These are phyloP conservation scores for Lepidochitona cinerea DNA, from an alignment of 2,888 invertebrate species.

Conservation along the genomic window DNA sequence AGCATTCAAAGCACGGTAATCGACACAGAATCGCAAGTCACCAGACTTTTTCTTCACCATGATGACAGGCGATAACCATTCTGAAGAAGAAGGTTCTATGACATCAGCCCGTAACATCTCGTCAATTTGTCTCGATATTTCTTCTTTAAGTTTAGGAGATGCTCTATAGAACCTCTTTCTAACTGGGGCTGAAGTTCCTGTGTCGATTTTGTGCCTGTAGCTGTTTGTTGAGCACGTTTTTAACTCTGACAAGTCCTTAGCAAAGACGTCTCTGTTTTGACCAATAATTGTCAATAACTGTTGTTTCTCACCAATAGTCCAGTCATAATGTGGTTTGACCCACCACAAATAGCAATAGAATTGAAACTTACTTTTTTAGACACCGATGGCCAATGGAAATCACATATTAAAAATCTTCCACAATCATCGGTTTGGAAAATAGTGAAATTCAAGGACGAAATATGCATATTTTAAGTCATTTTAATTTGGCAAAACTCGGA, in stretches of 20 bases:
- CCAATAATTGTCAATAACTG: neutral
- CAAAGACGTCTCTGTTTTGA: neutral
- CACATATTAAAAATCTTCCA: no score
- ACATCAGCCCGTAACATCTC: constrained; percentile 10
- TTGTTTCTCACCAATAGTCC: neutral
- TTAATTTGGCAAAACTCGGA: no score
- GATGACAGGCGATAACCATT: constrained; percentile 31
- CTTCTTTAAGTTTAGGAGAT: neutral
- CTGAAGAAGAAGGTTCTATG: constrained; percentile 26
- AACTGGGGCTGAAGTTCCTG: neutral
- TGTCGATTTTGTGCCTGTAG: neutral
- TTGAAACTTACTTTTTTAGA: no score
- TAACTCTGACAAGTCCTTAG: neutral
- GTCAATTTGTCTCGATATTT: neutral
- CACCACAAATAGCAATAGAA: no score
- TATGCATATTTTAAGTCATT: no score
- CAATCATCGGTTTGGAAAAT: no score
- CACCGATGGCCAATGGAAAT: no score
- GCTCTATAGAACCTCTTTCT: neutral
- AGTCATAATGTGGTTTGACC: neutral
- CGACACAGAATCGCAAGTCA: constrained; percentile 27
- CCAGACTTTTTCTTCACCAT: constrained; percentile 30
- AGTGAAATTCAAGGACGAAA: no score
- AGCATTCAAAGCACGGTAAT: constrained; percentile 29
- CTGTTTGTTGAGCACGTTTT: neutral